These are phyloP conservation scores for Hetaerina titia DNA, from an alignment of 2,888 invertebrate genomes.

Conservation along the genomic window DNA sequence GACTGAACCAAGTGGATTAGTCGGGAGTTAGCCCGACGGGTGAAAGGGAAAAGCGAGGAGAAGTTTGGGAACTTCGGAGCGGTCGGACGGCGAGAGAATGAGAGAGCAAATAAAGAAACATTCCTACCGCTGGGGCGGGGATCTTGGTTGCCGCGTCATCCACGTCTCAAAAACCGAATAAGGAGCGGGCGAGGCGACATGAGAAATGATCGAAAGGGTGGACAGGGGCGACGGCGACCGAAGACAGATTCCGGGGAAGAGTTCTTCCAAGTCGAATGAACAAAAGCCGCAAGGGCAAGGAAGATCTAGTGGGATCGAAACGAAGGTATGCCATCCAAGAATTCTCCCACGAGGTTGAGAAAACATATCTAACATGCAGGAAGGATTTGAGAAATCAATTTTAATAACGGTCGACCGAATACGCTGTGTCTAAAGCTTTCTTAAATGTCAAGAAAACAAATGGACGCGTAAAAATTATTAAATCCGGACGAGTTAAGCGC, in stretches of 20 bases:
- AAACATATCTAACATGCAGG: neutral
- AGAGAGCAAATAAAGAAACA: constrained; percentile 15
- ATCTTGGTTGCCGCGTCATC: neutral
- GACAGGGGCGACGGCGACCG: neutral
- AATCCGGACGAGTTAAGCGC: too few species aligned
- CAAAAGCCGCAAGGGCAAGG: neutral
- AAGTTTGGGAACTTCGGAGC: neutral
- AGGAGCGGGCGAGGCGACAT: neutral
- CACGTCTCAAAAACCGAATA: constrained; percentile 3
- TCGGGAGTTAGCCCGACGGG: neutral
- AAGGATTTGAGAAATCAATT: neutral
- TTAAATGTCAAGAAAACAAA: neutral
- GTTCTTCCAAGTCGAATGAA: neutral
- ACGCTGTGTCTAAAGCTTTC: neutral
- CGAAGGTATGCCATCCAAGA: neutral
- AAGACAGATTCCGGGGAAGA: neutral
- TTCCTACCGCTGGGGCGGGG: neutral
- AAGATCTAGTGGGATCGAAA: neutral
- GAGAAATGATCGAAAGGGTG: constrained; percentile 5
- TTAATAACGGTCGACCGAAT: neutral
- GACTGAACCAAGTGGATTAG: neutral
- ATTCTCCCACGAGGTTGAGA: neutral
- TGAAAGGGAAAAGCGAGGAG: neutral
- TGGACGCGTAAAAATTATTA: neutral
- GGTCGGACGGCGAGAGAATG: neutral